A percentile compares a stretch with the other conserved stretches of the same genome.
Conservation (phyloP, 2,113 vertebrate genomes). For the Phycodurus eques region DNA sequence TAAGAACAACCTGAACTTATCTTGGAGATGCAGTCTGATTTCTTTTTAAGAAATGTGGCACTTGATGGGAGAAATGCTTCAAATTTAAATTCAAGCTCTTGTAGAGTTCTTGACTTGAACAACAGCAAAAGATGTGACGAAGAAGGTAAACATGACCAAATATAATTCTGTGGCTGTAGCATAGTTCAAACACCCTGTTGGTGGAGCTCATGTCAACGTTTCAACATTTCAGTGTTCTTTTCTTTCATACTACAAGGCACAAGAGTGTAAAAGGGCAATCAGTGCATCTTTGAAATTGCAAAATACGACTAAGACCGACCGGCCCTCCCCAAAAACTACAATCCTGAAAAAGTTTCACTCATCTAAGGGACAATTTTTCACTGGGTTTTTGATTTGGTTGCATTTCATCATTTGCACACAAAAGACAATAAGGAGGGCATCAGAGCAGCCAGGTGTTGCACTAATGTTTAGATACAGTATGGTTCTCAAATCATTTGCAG, state of each 20-base stretch:
- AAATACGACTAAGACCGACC: background rate
- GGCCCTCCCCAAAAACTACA: background rate
- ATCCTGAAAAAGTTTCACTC: background rate
- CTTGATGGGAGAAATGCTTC: background rate
- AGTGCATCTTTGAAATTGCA: background rate
- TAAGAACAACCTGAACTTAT: conserved; percentile 51
- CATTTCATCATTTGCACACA: background rate
- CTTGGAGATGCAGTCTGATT: conserved; percentile 35
- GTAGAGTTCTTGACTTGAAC: background rate
- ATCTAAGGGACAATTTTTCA: background rate
- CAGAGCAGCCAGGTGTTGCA: background rate
- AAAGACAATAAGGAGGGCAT: background rate
- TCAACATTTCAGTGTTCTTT: conserved; percentile 1
- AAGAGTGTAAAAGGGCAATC: background rate
- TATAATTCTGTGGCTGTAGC: background rate
- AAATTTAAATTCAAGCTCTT: background rate
- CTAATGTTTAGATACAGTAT: background rate
- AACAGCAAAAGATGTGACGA: background rate
- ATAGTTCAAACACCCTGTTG: background rate
- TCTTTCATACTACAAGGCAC: background rate
- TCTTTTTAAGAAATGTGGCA: conserved; percentile 32
- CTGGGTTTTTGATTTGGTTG: background rate
- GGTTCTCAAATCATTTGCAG: background rate
- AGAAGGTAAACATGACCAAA: background rate
- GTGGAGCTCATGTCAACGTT: background rate